A percentile compares a stretch with the other conserved stretches of the same genome.
Evolutionary conservation across 2,888 invertebrate species (phyloP).

Genomic region (Ptychoptera albimana): DNA sequence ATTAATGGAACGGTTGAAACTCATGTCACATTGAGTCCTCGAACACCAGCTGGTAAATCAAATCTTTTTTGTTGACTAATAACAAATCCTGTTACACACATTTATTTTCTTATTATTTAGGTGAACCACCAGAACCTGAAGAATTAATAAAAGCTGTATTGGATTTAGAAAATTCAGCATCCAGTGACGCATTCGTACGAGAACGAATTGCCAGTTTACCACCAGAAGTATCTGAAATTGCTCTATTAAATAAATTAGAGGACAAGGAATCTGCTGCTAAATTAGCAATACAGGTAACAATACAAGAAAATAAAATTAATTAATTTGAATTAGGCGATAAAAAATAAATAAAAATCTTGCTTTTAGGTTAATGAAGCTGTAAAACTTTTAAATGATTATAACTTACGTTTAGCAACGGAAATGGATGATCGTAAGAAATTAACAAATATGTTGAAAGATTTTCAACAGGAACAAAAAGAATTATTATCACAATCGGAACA

Average conservation of each 20-base stretch:
- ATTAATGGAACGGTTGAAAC: constrained; percentile 59
- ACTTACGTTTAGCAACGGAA: constrained; percentile 68
- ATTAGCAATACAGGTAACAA: constrained; percentile 55
- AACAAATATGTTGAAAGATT: constrained; percentile 74
- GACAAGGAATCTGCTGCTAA: constrained; percentile 67
- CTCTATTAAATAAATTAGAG: constrained; percentile 69
- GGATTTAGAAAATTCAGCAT: constrained; percentile 87
- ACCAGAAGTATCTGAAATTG: constrained; percentile 85
- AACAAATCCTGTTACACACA: not conserved
- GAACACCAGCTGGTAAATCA: constrained; percentile 39
- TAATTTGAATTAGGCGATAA: not conserved
- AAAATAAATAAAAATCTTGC: constrained; percentile 2
- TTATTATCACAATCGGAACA: constrained; percentile 73
- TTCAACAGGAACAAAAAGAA: constrained; percentile 73
- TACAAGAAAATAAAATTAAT: not conserved
- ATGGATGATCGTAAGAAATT: constrained; percentile 79
- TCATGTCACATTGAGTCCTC: constrained; percentile 62
- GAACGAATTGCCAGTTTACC: constrained; percentile 89
- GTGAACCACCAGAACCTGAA: constrained; percentile 84
- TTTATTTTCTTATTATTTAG: constrained; percentile 18
- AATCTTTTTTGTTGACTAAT: not conserved
- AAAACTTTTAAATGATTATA: constrained; percentile 74
- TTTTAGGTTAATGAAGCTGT: constrained; percentile 61
- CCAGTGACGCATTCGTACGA: constrained; percentile 82
- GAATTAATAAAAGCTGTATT: constrained; percentile 71